Base-by-base conservation (phyloP, 2,113 vertebrate species). In the Mustelus asterias region DNA sequence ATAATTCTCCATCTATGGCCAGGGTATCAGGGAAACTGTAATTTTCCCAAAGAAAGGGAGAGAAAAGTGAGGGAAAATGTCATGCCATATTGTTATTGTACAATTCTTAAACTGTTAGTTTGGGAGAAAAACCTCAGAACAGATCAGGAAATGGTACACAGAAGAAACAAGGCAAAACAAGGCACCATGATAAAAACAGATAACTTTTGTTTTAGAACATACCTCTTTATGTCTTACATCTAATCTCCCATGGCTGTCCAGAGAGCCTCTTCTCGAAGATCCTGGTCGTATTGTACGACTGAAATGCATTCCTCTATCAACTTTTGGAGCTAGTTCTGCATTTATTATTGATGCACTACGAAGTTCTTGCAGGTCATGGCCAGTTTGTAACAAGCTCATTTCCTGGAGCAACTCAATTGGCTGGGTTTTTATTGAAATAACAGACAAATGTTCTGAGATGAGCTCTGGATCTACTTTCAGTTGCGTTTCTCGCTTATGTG, bases 371-470 rank as follows among this genome's bases (percentile, higher is more conserved):
- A 97, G 96, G 78, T 93, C 97, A 1, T 89, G 90, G 11, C 97
- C 97, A 0, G 96, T 97, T 60, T 93, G 96, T 78, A 24, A 96
- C 6, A 97, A 65, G 29, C 97, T 97, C 0, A 96, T 96, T 22
- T 41, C 96, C 69, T 97, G 96, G 29, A 97, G 96, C 88, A 96
- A 96, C 80, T 97, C 97, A 93, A 97, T 95, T 33, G 97, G 94
- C 29, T 97, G 90, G 6, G 97, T 97, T 96, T 97, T 97, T 33
- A 97, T 88, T 93, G 97, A 97, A 95, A 97, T 96, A 13, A 97
- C 97, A 9, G 97, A 97, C 88, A 97, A 96, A 24, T 97, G 97
- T 44, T 97, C 96, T 16, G 97, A 95, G 63, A 97, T 26, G 65
- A 97, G 96, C 2, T 58, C 33, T n/a, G 97, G 97, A 44, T 97